Evolutionary conservation across 2,113 vertebrate species (phyloP).

Genomic region (Gila orcuttii): DNA sequence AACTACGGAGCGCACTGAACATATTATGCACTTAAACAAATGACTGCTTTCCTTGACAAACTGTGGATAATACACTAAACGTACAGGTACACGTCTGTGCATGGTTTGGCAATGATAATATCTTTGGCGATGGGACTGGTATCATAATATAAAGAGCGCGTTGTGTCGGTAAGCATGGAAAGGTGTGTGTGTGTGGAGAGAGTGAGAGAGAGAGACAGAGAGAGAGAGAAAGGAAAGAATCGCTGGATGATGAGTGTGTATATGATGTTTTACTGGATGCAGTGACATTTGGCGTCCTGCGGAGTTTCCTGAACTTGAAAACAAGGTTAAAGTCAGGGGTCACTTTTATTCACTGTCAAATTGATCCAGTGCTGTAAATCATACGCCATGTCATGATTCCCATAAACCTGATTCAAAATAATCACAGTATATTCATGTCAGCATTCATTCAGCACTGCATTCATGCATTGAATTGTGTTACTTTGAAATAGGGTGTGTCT

Average conservation of each 20-base stretch:
- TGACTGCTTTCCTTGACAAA: background rate
- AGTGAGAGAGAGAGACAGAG: conserved; percentile 50
- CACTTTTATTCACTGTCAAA: background rate
- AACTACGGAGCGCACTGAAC: background rate
- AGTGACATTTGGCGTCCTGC: conserved; percentile 54
- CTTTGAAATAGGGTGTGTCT: background rate
- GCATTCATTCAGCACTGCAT: background rate
- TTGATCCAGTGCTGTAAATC: background rate
- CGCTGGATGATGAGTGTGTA: conserved; percentile 27
- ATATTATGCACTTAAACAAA: background rate
- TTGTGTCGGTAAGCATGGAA: background rate
- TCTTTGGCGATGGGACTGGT: background rate
- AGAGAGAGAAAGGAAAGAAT: conserved; percentile 31
- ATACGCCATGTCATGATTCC: background rate
- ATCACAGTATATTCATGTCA: background rate
- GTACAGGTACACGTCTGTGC: conserved; percentile 24
- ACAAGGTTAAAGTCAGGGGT: conserved; percentile 56
- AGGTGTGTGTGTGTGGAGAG: conserved; percentile 40
- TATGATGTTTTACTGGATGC: conserved; percentile 51
- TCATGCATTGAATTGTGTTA: background rate
- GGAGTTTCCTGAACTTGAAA: conserved; percentile 57
- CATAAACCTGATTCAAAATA: background rate
- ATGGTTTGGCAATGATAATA: background rate
- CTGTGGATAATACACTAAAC: background rate
- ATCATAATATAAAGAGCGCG: background rate